Evolutionary conservation across 35 echinoderm and acorn worm genomes (phyloP).

Genomic region (Anneissia japonica): DNA sequence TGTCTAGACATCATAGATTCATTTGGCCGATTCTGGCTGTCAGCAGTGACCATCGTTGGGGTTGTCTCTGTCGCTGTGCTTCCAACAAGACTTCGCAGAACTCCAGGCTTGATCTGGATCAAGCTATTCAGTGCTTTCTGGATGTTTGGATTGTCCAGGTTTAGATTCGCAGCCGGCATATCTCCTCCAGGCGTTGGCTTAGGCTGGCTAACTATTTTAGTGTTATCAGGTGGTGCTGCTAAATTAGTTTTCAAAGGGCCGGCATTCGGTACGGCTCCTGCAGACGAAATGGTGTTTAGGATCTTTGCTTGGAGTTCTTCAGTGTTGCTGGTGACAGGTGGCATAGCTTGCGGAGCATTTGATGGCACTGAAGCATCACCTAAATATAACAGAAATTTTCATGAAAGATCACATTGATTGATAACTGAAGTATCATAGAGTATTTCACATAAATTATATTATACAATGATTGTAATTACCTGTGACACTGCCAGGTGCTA

Average conservation of each 20-base stretch:
- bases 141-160: constrained; percentile 83
- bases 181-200: not conserved
- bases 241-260: not conserved
- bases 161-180: constrained; percentile 20
- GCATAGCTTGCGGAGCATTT: not conserved
- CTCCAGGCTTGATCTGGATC: constrained; percentile 77
- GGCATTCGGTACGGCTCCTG: not conserved
- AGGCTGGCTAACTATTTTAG: not conserved
- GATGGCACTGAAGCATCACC: not conserved
- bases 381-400: not conserved
- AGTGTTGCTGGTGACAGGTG: constrained; percentile 3
- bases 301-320: constrained; percentile 87
- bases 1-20: not conserved
- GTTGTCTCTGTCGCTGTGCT: constrained; percentile 13
- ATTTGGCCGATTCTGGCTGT: not conserved
- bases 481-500: not conserved
- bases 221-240: not conserved
- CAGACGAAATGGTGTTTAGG: constrained; percentile 66
- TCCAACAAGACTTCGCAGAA: constrained; percentile 50
- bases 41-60: constrained; percentile 8
- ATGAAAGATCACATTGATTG: not conserved
- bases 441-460: too few relatives aligned
- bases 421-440: too few relatives aligned
- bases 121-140: constrained; percentile 92
- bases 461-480: not conserved